A percentile compares a stretch with the other conserved stretches of the same genome.
phyloP scores from a whole-genome alignment of 2,113 vertebrate genomes.

The Xerus inauris region DNA sequence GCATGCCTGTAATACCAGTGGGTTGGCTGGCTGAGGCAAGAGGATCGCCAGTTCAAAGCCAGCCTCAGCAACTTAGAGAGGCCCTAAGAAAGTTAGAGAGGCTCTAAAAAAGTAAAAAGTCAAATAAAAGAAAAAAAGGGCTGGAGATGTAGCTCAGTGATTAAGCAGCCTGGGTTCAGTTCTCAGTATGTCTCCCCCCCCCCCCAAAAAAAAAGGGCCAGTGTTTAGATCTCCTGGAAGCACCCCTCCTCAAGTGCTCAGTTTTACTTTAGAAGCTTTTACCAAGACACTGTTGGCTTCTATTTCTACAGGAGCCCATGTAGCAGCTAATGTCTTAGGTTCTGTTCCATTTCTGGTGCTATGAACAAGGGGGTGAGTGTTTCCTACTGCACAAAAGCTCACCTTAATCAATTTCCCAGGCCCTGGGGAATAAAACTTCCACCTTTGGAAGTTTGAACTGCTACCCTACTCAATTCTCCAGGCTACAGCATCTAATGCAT shows the following conservation, averaged over 20 bases:
- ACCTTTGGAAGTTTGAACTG: background rate
- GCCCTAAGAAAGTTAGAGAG: too few species aligned
- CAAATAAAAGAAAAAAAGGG: too few species aligned
- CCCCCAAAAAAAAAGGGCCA: too few species aligned
- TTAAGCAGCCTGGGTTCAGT: too few species aligned
- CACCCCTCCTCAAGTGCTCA: background rate
- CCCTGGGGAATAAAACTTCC: background rate
- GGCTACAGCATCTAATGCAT: background rate
- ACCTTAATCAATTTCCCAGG: background rate
- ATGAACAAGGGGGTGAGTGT: background rate
- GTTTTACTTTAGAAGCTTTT: background rate
- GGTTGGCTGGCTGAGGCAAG: too few species aligned
- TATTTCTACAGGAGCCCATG: background rate
- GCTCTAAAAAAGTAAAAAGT: too few species aligned
- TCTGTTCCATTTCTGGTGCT: background rate
- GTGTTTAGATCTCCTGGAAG: background rate
- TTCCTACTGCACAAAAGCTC: background rate
- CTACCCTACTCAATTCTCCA: background rate
- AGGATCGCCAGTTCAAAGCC: too few species aligned
- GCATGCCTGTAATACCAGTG: too few species aligned
- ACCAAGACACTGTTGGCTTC: background rate
- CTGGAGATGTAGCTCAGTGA: too few species aligned
- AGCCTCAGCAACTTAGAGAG: too few species aligned
- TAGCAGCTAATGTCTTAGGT: background rate
- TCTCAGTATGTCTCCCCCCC: too few species aligned